Evolutionary conservation across 1,140 invertebrate species (phyloP).

Genomic region (Macrosteles quadrilineatus): DNA sequence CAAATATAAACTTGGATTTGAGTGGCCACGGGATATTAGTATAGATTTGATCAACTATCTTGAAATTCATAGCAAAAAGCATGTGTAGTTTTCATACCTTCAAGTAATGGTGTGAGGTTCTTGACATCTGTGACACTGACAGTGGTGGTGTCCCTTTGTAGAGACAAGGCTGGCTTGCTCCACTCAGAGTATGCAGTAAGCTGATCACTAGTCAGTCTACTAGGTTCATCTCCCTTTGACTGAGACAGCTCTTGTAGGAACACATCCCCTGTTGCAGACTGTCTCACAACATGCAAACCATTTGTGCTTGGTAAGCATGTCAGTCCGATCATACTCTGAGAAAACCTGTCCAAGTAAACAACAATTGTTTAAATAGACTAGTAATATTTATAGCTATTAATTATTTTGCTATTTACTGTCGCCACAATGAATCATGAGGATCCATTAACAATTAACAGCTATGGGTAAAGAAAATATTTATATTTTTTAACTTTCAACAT

Average conservation of each 20-base stretch:
- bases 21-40: too few relatives aligned
- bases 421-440: too few relatives aligned
- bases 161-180: not conserved
- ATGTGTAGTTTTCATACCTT: slow-evolving; percentile 2
- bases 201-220: not conserved
- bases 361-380: too few relatives aligned
- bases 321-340: not conserved
- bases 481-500: too few relatives aligned
- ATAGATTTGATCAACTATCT: too few relatives aligned
- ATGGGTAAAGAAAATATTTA: too few relatives aligned
- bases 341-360: too few relatives aligned
- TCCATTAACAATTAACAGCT: too few relatives aligned
- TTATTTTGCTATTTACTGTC: too few relatives aligned
- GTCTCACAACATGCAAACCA: slow-evolving; percentile 1
- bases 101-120: not conserved
- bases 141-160: not conserved
- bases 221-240: not conserved
- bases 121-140: not conserved
- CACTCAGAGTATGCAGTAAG: slow-evolving; percentile 3
- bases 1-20: too few relatives aligned
- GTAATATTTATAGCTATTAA: not conserved
- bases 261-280: slow-evolving; percentile 1
- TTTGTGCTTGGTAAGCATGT: not conserved
- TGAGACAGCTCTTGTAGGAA: not conserved
- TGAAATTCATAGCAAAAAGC: too few relatives aligned